phyloP scores from a whole-genome alignment of 2,113 vertebrate species.

The Cottus gobio region DNA sequence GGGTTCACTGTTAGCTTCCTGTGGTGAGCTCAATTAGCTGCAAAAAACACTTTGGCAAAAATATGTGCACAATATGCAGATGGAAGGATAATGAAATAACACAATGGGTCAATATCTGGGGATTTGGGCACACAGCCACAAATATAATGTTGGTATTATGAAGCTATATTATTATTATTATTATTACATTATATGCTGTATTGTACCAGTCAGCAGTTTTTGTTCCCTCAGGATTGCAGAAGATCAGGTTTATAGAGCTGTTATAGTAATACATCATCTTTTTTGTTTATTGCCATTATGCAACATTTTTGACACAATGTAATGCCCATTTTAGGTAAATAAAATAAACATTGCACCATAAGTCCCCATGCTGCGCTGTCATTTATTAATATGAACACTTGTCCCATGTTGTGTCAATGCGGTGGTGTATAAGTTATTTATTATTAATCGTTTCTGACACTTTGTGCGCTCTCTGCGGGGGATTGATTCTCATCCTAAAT shows the following conservation, averaged over 20 bases:
- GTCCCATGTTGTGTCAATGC: not conserved
- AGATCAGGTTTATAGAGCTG: not conserved
- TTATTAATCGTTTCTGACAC: constrained; percentile 13
- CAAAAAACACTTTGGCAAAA: constrained; percentile 17
- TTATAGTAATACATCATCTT: not conserved
- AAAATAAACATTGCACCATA: constrained; percentile 8
- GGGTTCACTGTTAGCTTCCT: constrained; percentile 14
- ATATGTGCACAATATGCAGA: constrained; percentile 15
- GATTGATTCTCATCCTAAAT: constrained; percentile 32
- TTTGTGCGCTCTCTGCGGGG: constrained; percentile 1
- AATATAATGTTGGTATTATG: not conserved
- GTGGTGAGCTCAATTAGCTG: constrained; percentile 59
- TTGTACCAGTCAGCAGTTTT: constrained; percentile 6
- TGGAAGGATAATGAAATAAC: constrained; percentile 28
- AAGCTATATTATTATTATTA: too few species aligned
- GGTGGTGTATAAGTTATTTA: constrained; percentile 18
- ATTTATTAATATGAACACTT: too few species aligned
- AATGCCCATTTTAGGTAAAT: not conserved
- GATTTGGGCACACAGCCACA: constrained; percentile 8
- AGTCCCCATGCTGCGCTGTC: not conserved
- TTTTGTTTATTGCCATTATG: not conserved
- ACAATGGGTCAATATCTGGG: constrained; percentile 23
- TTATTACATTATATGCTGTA: too few species aligned
- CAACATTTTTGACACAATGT: not conserved
- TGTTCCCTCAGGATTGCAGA: not conserved